phyloP scores from a whole-genome alignment of 2,888 invertebrate genomes.

The Scaptomyza tumidula region DNA sequence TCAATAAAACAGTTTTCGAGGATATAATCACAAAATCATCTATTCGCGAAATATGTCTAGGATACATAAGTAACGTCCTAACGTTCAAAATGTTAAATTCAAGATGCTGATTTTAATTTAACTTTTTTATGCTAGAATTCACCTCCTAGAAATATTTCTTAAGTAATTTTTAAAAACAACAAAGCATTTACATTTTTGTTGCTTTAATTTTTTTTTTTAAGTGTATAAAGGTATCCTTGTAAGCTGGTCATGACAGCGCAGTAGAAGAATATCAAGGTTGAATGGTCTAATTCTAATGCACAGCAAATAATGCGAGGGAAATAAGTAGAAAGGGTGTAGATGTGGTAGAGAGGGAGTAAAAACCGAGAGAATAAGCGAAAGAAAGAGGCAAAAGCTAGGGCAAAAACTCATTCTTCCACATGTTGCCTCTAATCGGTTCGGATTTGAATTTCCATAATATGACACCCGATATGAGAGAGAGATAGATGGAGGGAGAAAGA shows the following conservation, averaged over 20 bases:
- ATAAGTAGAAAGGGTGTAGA: conserved; percentile 3
- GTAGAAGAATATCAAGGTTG: conserved; percentile 37
- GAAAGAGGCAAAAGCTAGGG: background rate
- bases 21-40: no score
- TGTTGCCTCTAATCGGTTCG: conserved; percentile 74
- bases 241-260: conserved; percentile 28
- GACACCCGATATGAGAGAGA: conserved; percentile 55
- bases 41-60: no score
- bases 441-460: conserved; percentile 79
- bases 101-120: no score
- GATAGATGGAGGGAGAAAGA: conserved; percentile 22
- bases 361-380: background rate
- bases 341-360: background rate
- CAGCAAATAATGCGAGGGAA: conserved; percentile 7
- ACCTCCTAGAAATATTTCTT: no score
- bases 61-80: no score
- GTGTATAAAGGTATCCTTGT: conserved; percentile 1
- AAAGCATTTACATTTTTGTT: no score
- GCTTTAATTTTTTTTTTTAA: background rate
- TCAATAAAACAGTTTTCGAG: no score
- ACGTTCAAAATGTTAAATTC: no score
- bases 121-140: no score
- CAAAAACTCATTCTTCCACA: conserved; percentile 63
- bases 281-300: conserved; percentile 49
- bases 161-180: no score